A percentile compares a stretch with the other conserved stretches of the same genome.
phyloP scores from a whole-genome alignment of 1,140 invertebrate species.

The Drosophila seguyi region DNA sequence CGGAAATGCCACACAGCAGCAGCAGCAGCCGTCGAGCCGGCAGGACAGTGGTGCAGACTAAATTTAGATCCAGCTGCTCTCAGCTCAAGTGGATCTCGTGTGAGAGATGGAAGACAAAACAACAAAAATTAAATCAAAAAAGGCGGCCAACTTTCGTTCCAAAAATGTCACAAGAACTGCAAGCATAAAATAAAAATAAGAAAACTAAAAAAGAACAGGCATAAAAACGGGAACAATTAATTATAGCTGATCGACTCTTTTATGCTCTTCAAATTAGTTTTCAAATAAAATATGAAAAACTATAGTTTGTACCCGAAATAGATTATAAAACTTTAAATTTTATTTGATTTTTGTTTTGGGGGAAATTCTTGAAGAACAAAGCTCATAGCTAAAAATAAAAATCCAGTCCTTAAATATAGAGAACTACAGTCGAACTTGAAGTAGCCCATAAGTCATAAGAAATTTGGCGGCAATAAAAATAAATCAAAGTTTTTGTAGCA shows the following conservation, averaged over 20 bases:
- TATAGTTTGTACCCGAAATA: neutral
- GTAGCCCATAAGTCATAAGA: conserved; percentile 8
- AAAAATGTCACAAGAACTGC: conserved; percentile 77
- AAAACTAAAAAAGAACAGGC: conserved; percentile 7
- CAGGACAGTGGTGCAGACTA: conserved; percentile 49
- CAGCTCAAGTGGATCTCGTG: conserved; percentile 39
- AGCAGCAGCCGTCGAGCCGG: neutral
- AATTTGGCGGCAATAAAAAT: conserved; percentile 5
- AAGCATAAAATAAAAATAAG: conserved; percentile 18
- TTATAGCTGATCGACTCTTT: neutral
- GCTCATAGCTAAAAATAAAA: conserved; percentile 10
- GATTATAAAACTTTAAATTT: neutral
- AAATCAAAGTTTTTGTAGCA: conserved; percentile 6
- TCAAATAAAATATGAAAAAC: neutral
- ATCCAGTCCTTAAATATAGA: neutral
- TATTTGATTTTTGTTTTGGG: neutral
- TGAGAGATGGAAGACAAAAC: conserved; percentile 20
- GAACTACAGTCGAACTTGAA: conserved; percentile 5
- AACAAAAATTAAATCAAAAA: conserved; percentile 51
- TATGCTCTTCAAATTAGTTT: conserved; percentile 11
- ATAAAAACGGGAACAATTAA: conserved; percentile 14
- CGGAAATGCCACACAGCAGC: conserved; percentile 64
- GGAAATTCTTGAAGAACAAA: neutral
- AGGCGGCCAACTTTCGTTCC: conserved; percentile 54
- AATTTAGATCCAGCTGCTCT: conserved; percentile 71